A percentile compares a stretch with the other conserved stretches of the same genome.
Conservation (phyloP, 2,113 vertebrate genomes). For the Nerophis lumbriciformis region DNA sequence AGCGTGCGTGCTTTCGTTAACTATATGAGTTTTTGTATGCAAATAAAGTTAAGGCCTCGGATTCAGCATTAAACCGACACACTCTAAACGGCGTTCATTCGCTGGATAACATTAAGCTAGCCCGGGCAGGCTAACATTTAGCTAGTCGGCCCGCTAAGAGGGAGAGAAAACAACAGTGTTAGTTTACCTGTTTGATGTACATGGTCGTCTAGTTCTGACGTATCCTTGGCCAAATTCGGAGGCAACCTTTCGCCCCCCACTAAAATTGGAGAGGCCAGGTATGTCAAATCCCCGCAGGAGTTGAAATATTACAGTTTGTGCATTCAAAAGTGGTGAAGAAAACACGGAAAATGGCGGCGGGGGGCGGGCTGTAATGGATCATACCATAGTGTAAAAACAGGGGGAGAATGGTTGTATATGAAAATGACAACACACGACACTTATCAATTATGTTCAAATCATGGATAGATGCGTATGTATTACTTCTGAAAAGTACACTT, state of each 20-base stretch:
- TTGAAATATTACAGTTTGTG: constrained; percentile 9
- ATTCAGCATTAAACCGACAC: background rate
- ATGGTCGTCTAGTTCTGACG: constrained; percentile 47
- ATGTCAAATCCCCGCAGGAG: constrained; percentile 16
- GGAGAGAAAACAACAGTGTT: background rate
- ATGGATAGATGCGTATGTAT: rapidly evolving
- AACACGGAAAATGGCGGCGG: constrained; percentile 78
- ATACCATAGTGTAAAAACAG: constrained; percentile 39
- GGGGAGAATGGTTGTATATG: background rate
- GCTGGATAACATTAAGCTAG: background rate
- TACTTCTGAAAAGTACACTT: rapidly evolving
- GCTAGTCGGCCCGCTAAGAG: background rate
- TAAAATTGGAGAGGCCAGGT: constrained; percentile 43
- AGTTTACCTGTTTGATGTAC: constrained; percentile 79
- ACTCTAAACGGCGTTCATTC: background rate
- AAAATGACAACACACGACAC: background rate
- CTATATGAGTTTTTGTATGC: background rate
- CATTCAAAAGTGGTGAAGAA: constrained; percentile 48
- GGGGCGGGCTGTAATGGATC: constrained; percentile 60
- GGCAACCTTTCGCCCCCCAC: constrained; percentile 47
- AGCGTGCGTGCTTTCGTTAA: background rate
- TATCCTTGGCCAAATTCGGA: constrained; percentile 35
- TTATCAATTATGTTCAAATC: background rate
- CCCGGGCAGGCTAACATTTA: background rate
- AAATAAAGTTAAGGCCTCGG: background rate